A percentile compares a stretch with the other conserved stretches of the same genome.
phyloP scores from a whole-genome alignment of 1,140 invertebrate genomes.

The Telenomus remus region DNA sequence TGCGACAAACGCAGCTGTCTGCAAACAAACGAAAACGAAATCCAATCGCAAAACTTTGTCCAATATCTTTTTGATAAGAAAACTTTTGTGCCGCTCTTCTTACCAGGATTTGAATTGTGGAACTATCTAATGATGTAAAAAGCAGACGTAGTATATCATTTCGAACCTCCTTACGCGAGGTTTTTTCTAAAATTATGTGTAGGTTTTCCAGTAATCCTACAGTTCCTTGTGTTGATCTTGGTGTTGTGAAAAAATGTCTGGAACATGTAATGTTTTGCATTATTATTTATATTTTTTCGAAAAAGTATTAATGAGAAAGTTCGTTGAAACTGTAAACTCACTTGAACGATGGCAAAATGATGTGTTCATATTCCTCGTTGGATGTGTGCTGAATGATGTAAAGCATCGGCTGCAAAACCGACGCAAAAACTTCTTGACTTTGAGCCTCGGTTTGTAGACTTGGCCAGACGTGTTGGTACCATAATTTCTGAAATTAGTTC shows the following conservation, averaged over 20 bases:
- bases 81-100: constrained; percentile 22
- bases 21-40: constrained; percentile 30
- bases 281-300: no score
- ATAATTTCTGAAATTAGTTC: constrained; percentile 86
- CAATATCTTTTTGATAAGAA: no score
- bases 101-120: constrained; percentile 95
- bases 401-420: constrained; percentile 91
- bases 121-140: constrained; percentile 91
- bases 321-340: no score
- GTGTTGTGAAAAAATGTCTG: constrained; percentile 85
- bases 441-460: constrained; percentile 89
- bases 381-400: constrained; percentile 90
- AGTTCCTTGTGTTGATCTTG: constrained; percentile 92
- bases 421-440: constrained; percentile 89
- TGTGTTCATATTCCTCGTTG: constrained; percentile 87
- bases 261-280: not conserved
- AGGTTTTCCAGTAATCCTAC: constrained; percentile 94
- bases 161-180: constrained; percentile 85
- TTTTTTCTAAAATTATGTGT: constrained; percentile 92
- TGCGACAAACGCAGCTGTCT: constrained; percentile 93
- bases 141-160: constrained; percentile 91
- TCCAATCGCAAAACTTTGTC: no score
- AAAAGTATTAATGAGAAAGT: no score
- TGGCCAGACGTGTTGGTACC: constrained; percentile 96
- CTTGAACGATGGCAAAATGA: constrained; percentile 89